Evolutionary conservation across 1,140 invertebrate genomes (phyloP), one percentile per base, ranked within the genome.

Genomic region (Mylabris phalerata): DNA sequence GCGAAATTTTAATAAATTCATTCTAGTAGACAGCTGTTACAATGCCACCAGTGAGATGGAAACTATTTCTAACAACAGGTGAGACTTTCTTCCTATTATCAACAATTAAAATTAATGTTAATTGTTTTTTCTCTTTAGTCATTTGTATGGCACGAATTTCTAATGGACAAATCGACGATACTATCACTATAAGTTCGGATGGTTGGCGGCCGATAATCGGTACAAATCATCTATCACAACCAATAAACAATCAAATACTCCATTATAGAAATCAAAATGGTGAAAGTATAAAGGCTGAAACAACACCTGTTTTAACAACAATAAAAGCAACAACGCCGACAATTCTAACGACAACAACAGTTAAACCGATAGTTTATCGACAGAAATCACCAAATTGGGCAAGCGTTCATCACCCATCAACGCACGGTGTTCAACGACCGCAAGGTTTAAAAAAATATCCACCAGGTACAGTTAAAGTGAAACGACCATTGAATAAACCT

Each of bases 151-250:
- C 32, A 32, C 32, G 32, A 32, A 32, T 32, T 32, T 19, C 40
- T 7, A 40, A 39, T 7, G 13, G 11, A 13, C 26, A 44, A 47
- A 9, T 38, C 38, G 26, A 70, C 67, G 62, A 68, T 52, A 50
- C 62, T 13, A 65, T 67, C 25, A 64, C 67, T 0, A 67, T 68
- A 62, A 58, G 63, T 42, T 55, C 64, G 27, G 70, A 71, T 56
- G 70, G 70, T 56, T 71, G 70, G 70, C 65, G 65, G 44, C 70
- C 70, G 39, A 71, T 71, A 26, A 52, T 71, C 41, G 70, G 70
- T 9, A 62, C 48, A n/a, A 11, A 4, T 42, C 4, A 42, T n/a
- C 9, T 44, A 51, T 19, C 43, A 54, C 55, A 7, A 56, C 32
- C 26, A n/a, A 27, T 38, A 47, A 25, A 59, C 57, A 25, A 50